These are phyloP conservation scores for Pampus argenteus DNA, from an alignment of 2,797 vertebrate genomes.

Conservation along the genomic window DNA sequence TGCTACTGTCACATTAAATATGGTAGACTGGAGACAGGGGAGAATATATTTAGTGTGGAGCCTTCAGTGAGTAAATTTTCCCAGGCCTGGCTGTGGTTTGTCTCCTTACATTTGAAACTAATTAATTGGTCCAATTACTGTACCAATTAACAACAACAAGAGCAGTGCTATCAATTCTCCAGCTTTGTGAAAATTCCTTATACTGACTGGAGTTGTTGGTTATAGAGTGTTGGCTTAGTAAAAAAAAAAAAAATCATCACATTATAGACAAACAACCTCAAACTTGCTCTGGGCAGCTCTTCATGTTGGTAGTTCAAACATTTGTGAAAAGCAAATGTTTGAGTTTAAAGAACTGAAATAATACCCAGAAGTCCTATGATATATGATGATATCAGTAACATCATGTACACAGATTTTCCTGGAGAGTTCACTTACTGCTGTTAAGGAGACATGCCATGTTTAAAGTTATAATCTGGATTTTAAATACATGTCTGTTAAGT, in stretches of 20 bases:
- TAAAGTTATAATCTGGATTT: no score
- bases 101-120: conserved; percentile 34
- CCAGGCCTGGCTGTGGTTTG: conserved; percentile 21
- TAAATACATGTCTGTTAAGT: no score
- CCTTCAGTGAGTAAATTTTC: conserved; percentile 41
- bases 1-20: conserved; percentile 71
- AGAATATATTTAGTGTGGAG: conserved; percentile 55
- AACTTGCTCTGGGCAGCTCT: conserved; percentile 11
- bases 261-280: neutral
- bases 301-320: conserved; percentile 2
- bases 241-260: no score
- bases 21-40: conserved; percentile 51
- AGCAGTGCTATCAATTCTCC: conserved; percentile 21
- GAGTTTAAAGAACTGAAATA: neutral
- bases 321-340: conserved; percentile 13
- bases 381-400: conserved; percentile 2
- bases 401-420: no score
- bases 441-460: no score
- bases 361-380: neutral
- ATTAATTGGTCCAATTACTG: conserved; percentile 65
- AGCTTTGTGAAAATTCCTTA: neutral
- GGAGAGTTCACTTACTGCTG: no score
- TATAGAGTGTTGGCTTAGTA: neutral
- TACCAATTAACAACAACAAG: conserved; percentile 56
- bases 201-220: neutral